These are phyloP conservation scores for Alethe diademata DNA, from an alignment of 2,113 vertebrate species.

Conservation along the genomic window DNA sequence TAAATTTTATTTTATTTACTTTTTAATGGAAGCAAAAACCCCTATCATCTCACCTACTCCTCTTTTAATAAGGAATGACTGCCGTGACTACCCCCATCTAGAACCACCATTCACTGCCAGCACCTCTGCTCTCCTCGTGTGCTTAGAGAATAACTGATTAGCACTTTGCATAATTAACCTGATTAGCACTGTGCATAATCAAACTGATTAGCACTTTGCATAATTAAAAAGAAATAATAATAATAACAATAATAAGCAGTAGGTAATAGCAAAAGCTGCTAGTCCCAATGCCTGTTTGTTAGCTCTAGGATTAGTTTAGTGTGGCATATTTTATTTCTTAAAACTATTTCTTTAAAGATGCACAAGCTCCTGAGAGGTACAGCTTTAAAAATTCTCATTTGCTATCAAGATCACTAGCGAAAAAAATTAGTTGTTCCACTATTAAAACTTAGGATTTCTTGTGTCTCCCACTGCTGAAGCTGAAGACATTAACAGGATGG, in stretches of 20 bases:
- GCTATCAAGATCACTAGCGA: neutral
- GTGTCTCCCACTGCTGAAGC: neutral
- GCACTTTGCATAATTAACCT: slow-evolving; percentile 90
- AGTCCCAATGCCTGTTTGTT: slow-evolving; percentile 72
- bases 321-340: slow-evolving; percentile 60
- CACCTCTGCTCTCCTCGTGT: slow-evolving; percentile 84
- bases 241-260: slow-evolving; percentile 87
- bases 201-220: slow-evolving; percentile 90
- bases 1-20: slow-evolving; percentile 5
- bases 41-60: slow-evolving; percentile 74
- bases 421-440: neutral
- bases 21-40: slow-evolving; percentile 68
- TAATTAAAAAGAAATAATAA: slow-evolving; percentile 90
- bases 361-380: neutral
- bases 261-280: slow-evolving; percentile 83
- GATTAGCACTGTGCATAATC: slow-evolving; percentile 89
- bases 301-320: slow-evolving; percentile 73
- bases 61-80: slow-evolving; percentile 81
- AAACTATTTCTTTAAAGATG: slow-evolving; percentile 51
- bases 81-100: slow-evolving; percentile 83
- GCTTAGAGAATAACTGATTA: slow-evolving; percentile 88
- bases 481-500: neutral
- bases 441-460: neutral
- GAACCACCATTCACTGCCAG: slow-evolving; percentile 79
- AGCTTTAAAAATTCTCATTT: neutral